phyloP scores from a whole-genome alignment of 2,888 invertebrate genomes.

The Halictus ligatus region DNA sequence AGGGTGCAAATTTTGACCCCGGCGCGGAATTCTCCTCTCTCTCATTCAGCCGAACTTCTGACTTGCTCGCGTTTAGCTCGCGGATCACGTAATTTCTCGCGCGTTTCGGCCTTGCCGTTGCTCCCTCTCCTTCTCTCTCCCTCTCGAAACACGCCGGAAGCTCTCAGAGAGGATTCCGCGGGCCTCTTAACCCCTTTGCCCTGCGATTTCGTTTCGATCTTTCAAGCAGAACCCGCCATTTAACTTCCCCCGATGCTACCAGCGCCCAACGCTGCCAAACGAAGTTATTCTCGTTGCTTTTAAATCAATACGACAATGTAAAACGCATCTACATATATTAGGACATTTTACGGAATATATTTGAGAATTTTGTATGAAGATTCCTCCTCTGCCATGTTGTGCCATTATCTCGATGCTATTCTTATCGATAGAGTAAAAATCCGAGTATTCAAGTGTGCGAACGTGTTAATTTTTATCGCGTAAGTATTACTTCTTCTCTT shows the following conservation, averaged over 20 bases:
- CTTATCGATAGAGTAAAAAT: too few species aligned
- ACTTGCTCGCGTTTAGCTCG: conserved; percentile 5
- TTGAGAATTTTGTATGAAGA: too few species aligned
- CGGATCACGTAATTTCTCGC: conserved; percentile 26
- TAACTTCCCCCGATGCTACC: background rate
- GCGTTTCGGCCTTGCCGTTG: conserved; percentile 10
- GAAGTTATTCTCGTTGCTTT: background rate
- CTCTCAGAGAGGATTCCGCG: background rate
- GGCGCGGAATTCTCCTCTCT: background rate
- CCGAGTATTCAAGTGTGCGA: too few species aligned
- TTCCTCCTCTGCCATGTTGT: too few species aligned
- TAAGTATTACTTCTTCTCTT: too few species aligned
- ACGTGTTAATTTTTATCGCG: too few species aligned
- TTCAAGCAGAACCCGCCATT: background rate
- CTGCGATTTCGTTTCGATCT: conserved; percentile 1
- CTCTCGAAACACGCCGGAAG: background rate
- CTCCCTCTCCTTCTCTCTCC: background rate
- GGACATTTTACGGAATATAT: too few species aligned
- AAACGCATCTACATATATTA: background rate
- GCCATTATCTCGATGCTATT: too few species aligned
- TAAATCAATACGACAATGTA: background rate
- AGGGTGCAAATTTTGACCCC: conserved; percentile 8
- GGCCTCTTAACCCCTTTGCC: background rate
- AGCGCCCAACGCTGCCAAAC: background rate
- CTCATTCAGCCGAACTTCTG: conserved; percentile 3